Conservation (phyloP, 2,113 vertebrate species). For the Mus musculus region GRCm39 chrX:15789501-15790000, state of each 20-base stretch:
- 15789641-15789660: neutral
- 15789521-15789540: neutral
- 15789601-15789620: neutral
- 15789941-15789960: neutral
- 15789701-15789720: neutral
- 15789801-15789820: neutral
- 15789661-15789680: neutral
- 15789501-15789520: slow-evolving; percentile 15
- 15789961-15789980: neutral
- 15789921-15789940: neutral
- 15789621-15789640: neutral
- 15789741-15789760: neutral
- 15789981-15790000: neutral
- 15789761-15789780: neutral
- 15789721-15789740: neutral
- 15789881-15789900: neutral
- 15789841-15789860: neutral
- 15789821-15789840: neutral
- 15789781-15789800: neutral
- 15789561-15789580: neutral
- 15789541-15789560: neutral
- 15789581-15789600: slow-evolving; percentile 4
- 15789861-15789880: neutral
- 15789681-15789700: neutral
- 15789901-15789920: neutral